These are phyloP conservation scores for Clarias batrachus DNA, from an alignment of 2,113 vertebrate genomes.

Conservation along the genomic window DNA sequence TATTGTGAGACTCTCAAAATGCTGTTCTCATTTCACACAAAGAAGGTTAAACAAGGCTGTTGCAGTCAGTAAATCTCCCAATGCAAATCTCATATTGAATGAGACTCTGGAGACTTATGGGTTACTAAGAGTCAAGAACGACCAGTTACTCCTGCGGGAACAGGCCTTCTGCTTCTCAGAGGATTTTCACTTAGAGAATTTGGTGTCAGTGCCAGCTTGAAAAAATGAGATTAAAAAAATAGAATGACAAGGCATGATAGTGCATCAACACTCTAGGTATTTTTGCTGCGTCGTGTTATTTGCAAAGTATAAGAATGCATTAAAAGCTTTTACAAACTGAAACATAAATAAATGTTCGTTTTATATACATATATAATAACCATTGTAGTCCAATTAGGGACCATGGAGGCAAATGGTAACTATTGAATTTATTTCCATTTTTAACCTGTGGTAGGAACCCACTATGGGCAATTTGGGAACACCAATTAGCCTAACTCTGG, in stretches of 20 bases:
- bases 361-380: too few species aligned
- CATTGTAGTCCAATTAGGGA: too few species aligned
- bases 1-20: not conserved
- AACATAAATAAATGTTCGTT: not conserved
- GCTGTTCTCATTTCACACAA: not conserved
- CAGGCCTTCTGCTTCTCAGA: conserved; percentile 4
- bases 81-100: not conserved
- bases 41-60: not conserved
- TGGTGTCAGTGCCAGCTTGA: not conserved
- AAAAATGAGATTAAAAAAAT: not conserved
- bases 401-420: too few species aligned
- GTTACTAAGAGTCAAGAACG: conserved; percentile 25
- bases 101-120: conserved; percentile 15
- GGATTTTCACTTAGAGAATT: not conserved
- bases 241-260: not conserved
- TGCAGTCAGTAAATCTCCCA: not conserved
- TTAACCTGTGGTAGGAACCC: too few species aligned
- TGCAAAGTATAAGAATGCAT: not conserved
- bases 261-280: not conserved
- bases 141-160: conserved; percentile 20
- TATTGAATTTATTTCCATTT: too few species aligned
- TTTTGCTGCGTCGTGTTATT: not conserved
- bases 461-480: too few species aligned
- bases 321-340: not conserved
- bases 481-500: too few species aligned